Evolutionary conservation across 2,797 vertebrate species (phyloP).

Genomic region (Artibeus lituratus): DNA sequence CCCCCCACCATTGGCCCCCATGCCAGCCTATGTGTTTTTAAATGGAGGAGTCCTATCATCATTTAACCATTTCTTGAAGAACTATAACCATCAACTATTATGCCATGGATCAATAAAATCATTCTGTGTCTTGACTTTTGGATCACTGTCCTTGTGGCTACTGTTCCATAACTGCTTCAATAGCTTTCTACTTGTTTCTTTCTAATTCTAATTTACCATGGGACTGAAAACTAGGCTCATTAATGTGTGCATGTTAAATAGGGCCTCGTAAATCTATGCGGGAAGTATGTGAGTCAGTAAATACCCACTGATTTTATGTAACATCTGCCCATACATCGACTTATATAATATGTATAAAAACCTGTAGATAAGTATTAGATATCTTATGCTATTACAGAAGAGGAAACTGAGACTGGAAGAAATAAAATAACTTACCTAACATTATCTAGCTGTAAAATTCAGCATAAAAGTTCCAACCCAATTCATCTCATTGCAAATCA

Average conservation of each 20-base stretch:
- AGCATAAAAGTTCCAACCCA: not conserved
- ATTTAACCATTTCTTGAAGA: not conserved
- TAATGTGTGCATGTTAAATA: not conserved
- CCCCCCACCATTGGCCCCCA: no score
- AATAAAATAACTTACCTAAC: not conserved
- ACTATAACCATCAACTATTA: not conserved
- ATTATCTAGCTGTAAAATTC: not conserved
- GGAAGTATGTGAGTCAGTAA: not conserved
- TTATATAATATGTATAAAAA: not conserved
- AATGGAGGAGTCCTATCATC: not conserved
- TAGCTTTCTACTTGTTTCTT: not conserved
- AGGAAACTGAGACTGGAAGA: not conserved
- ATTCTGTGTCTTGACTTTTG: not conserved
- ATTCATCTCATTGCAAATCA: slow-evolving; percentile 4
- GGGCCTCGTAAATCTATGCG: not conserved
- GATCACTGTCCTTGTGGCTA: not conserved
- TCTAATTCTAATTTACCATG: not conserved
- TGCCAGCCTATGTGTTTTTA: not conserved
- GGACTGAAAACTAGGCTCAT: not conserved
- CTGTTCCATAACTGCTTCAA: not conserved
- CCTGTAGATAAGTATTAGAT: not conserved
- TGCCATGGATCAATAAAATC: not conserved
- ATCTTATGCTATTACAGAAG: not conserved
- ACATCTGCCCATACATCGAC: not conserved
- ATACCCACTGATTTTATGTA: not conserved